Conservation (phyloP, 2,113 vertebrate genomes). For the Pica pica region DNA sequence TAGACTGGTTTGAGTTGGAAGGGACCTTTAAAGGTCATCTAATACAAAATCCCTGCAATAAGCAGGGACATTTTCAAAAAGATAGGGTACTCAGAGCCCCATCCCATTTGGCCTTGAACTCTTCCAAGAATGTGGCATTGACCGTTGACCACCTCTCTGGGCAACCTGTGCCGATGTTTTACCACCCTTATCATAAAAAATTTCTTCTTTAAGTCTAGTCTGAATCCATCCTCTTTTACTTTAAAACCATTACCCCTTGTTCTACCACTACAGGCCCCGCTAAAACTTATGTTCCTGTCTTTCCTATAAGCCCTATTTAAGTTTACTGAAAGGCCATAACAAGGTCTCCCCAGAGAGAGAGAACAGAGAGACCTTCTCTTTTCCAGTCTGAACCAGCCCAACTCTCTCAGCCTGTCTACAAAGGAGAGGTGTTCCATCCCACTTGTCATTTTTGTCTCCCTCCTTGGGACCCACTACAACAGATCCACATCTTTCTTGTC, state of each 20-base stretch:
- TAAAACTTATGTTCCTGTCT: not conserved
- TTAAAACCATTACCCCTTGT: not conserved
- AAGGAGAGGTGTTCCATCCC: not conserved
- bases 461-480: not conserved
- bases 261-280: accelerated
- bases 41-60: not conserved
- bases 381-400: not conserved
- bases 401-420: not conserved
- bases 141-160: accelerated
- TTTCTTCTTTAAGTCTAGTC: not conserved
- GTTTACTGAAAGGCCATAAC: not conserved
- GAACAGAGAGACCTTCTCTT: not conserved
- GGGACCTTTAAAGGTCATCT: not conserved
- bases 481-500: not conserved
- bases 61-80: not conserved
- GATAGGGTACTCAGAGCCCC: not conserved
- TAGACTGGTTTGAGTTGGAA: not conserved
- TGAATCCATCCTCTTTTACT: not conserved
- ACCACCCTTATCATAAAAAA: not conserved
- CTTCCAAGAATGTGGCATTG: not conserved
- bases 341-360: not conserved
- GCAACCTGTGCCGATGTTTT: not conserved
- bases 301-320: not conserved
- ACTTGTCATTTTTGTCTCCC: not conserved
- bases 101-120: not conserved